Evolutionary conservation across 2,797 vertebrate genomes (phyloP).

Genomic region (Miichthys miiuy): DNA sequence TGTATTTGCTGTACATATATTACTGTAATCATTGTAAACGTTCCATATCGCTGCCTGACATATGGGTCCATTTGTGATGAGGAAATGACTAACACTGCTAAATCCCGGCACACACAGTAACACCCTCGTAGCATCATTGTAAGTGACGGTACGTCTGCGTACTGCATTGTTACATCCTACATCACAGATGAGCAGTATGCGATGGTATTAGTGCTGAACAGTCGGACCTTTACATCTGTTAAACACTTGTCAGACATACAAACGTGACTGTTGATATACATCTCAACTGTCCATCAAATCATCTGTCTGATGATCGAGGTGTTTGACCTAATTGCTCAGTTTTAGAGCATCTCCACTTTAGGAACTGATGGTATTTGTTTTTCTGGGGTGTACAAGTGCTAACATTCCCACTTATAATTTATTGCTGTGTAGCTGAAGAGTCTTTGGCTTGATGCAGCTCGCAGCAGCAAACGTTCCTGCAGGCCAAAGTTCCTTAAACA

Average conservation of each 20-base stretch:
- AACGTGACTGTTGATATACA: background rate
- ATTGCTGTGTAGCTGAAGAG: background rate
- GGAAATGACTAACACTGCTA: background rate
- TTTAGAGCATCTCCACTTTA: background rate
- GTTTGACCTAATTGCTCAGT: background rate
- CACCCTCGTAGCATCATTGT: background rate
- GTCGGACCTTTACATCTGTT: background rate
- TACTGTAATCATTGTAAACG: background rate
- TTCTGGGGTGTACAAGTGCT: background rate
- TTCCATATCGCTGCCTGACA: slow-evolving; percentile 1
- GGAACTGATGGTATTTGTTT: background rate
- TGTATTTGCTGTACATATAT: background rate
- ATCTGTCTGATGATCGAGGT: background rate
- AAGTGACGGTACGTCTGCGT: background rate
- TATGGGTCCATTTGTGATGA: slow-evolving; percentile 2
- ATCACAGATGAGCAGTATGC: background rate
- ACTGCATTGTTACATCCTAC: background rate
- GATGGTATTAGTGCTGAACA: background rate
- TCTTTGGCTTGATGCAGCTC: background rate
- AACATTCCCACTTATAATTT: background rate
- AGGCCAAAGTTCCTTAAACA: background rate
- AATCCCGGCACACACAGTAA: slow-evolving; percentile 17
- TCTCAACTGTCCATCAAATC: background rate
- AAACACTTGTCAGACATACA: background rate
- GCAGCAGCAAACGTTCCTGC: rapidly evolving